phyloP scores from a whole-genome alignment of 2,113 vertebrate species.

The Phyllostomus hastatus region DNA sequence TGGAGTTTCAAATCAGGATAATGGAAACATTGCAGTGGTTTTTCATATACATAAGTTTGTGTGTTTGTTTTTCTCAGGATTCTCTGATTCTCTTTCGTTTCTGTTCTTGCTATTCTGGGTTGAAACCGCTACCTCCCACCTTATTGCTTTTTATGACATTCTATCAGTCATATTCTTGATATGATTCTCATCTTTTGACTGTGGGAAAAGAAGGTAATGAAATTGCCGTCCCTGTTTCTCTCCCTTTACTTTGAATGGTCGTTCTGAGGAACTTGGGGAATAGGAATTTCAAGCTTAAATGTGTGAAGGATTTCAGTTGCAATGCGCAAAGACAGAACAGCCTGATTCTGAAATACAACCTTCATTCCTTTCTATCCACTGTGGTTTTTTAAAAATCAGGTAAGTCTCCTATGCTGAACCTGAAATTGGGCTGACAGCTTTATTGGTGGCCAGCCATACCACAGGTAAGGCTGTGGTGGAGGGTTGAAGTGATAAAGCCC shows the following conservation, averaged over 20 bases:
- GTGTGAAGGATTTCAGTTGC: constrained; percentile 9
- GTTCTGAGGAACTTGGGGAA: constrained; percentile 23
- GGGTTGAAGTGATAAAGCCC: neutral
- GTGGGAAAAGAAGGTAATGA: constrained; percentile 5
- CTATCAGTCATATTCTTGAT: constrained; percentile 22
- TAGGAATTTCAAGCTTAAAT: constrained; percentile 56
- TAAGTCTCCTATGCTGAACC: neutral
- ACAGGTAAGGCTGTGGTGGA: neutral
- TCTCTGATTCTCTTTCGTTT: constrained; percentile 38
- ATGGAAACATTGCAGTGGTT: neutral
- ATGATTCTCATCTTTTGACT: constrained; percentile 26
- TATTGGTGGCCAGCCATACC: neutral
- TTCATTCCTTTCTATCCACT: constrained; percentile 39
- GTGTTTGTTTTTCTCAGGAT: constrained; percentile 35
- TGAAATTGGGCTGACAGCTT: constrained; percentile 4
- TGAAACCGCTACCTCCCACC: constrained; percentile 21
- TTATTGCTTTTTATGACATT: constrained; percentile 29
- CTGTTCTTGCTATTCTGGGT: constrained; percentile 29
- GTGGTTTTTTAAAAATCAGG: constrained; percentile 20
- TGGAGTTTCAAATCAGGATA: constrained; percentile 38
- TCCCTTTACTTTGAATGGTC: constrained; percentile 36
- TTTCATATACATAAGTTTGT: neutral
- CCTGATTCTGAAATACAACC: neutral
- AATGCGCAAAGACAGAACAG: neutral
- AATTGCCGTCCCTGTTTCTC: neutral